phyloP scores from a whole-genome alignment of 2,113 vertebrate species.

The Rhodinocichla rosea region DNA sequence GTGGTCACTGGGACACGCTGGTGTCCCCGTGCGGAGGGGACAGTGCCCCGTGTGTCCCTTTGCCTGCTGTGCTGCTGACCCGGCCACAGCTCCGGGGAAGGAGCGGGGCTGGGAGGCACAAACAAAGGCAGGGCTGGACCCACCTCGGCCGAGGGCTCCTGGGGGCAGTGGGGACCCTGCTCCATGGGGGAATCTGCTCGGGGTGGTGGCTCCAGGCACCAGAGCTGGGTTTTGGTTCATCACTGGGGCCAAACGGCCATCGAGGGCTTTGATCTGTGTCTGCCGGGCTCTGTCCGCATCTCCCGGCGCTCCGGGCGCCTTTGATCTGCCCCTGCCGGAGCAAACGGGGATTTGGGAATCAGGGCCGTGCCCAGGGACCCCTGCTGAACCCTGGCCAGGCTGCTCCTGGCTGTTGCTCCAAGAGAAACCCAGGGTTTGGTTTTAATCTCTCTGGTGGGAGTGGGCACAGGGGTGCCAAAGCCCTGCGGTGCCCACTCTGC shows the following conservation, averaged over 20 bases:
- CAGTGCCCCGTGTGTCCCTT: neutral
- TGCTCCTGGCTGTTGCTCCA: neutral
- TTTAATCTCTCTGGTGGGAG: neutral
- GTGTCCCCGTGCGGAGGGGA: neutral
- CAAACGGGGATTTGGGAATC: neutral
- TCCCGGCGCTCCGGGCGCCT: fast-evolving
- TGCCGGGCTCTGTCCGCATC: neutral
- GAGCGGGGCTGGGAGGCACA: neutral
- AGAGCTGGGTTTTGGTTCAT: neutral
- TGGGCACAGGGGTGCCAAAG: neutral
- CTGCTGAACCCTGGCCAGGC: fast-evolving
- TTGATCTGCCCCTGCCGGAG: neutral
- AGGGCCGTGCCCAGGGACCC: neutral
- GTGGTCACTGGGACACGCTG: fast-evolving
- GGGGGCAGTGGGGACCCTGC: fast-evolving
- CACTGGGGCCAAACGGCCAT: neutral
- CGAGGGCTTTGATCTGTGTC: neutral
- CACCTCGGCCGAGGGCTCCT: neutral
- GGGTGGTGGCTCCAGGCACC: neutral
- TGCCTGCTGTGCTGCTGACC: neutral
- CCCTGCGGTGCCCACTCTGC: neutral
- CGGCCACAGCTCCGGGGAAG: neutral
- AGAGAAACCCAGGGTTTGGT: neutral
- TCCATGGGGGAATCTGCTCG: neutral
- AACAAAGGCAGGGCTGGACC: neutral